A percentile compares a stretch with the other conserved stretches of the same genome.
phyloP scores from a whole-genome alignment of 2,113 vertebrate species.

The Anarrhichthys ocellatus region DNA sequence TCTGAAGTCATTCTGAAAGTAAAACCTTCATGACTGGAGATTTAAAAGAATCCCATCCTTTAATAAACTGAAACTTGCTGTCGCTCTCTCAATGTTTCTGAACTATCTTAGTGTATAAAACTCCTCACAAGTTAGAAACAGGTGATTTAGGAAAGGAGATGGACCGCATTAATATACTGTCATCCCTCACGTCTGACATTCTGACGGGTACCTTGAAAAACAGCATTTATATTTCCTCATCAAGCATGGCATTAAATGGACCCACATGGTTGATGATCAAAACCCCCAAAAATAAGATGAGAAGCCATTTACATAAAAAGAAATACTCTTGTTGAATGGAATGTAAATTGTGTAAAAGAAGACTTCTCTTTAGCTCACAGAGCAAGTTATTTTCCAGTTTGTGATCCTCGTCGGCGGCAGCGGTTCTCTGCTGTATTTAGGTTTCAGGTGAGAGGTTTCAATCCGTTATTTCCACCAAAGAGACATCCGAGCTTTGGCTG shows the following conservation, averaged over 20 bases:
- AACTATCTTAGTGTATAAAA: conserved; percentile 49
- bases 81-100: background rate
- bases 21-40: conserved; percentile 30
- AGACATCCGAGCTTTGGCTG: conserved; percentile 93
- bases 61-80: conserved; percentile 25
- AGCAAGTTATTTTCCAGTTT: conserved; percentile 51
- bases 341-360: conserved; percentile 22
- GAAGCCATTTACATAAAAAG: conserved; percentile 10
- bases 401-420: conserved; percentile 10
- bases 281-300: background rate
- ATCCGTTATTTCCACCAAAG: conserved; percentile 83
- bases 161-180: background rate
- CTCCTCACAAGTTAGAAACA: conserved; percentile 12
- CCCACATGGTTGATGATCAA: background rate
- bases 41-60: conserved; percentile 30
- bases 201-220: conserved; percentile 32
- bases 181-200: background rate
- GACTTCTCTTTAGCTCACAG: conserved; percentile 32
- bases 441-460: conserved; percentile 78
- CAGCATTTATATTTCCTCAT: conserved; percentile 5
- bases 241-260: conserved; percentile 10
- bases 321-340: conserved; percentile 22
- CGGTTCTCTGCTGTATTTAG: conserved; percentile 6
- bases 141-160: conserved; percentile 19
- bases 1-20: conserved; percentile 23